These are phyloP conservation scores for Glossophaga mutica DNA, from an alignment of 2,797 vertebrate species.

Conservation along the genomic window DNA sequence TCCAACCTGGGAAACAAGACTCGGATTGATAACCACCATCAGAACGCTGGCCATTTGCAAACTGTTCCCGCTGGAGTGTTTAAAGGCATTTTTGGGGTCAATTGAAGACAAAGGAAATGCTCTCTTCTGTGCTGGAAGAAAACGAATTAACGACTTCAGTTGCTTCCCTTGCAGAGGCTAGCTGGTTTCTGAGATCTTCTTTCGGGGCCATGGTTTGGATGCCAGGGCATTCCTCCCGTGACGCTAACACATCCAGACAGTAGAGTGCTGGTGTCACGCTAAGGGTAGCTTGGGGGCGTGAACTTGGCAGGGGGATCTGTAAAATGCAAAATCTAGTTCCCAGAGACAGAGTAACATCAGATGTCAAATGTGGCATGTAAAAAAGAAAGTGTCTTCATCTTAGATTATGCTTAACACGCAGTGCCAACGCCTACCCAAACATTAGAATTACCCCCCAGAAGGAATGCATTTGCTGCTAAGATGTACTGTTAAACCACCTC, in stretches of 20 bases:
- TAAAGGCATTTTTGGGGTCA: slow-evolving; percentile 35
- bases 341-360: neutral
- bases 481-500: neutral
- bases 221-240: neutral
- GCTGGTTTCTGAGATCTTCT: neutral
- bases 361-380: neutral
- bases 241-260: neutral
- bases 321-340: neutral
- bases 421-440: neutral
- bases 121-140: slow-evolving; percentile 15
- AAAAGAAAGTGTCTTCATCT: slow-evolving; percentile 24
- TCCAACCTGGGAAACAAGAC: neutral
- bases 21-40: neutral
- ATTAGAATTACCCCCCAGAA: neutral
- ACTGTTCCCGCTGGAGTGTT: neutral
- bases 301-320: neutral
- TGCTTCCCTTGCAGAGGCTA: neutral
- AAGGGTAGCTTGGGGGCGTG: neutral
- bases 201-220: neutral
- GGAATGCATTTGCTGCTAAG: neutral
- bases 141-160: slow-evolving; percentile 33
- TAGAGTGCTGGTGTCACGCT: neutral
- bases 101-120: slow-evolving; percentile 22
- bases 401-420: neutral
- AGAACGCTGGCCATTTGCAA: neutral